Percentiles rank a stretch among this genome's conserved stretches.
phyloP scores from a whole-genome alignment of 92 coral and sea anemone genomes.

The Epizoanthus rinbou region DNA sequence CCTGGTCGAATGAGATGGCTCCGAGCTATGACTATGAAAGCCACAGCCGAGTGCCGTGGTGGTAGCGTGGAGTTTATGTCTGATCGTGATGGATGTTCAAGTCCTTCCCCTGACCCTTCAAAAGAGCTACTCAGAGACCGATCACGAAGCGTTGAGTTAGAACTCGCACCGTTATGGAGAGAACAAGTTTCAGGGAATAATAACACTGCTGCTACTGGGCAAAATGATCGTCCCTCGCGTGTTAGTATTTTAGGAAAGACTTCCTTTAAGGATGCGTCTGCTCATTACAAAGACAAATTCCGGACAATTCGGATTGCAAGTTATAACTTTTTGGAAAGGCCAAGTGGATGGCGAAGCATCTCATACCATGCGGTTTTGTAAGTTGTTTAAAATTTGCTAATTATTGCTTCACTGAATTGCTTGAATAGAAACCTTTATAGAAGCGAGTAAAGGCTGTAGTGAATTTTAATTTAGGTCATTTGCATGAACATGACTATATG shows the following conservation, averaged over 20 bases:
- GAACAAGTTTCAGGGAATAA: conserved; percentile 30
- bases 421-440: background rate
- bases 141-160: conserved; percentile 37
- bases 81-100: conserved; percentile 36
- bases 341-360: conserved; percentile 64
- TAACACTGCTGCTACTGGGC: conserved; percentile 25
- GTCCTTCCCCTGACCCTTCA: conserved; percentile 22
- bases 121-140: conserved; percentile 21
- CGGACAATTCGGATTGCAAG: conserved; percentile 65
- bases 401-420: background rate
- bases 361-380: conserved; percentile 64
- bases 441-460: background rate
- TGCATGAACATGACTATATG: background rate
- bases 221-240: conserved; percentile 31
- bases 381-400: conserved; percentile 23
- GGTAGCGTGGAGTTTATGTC: conserved; percentile 31
- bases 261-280: conserved; percentile 21
- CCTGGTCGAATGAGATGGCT: conserved; percentile 38
- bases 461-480: conserved; percentile 12
- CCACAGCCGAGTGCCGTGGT: conserved; percentile 43
- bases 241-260: conserved; percentile 33
- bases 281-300: conserved; percentile 37
- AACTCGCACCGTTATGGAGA: conserved; percentile 44
- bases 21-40: conserved; percentile 35
- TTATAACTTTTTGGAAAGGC: conserved; percentile 94